Evolutionary conservation across 2,113 vertebrate species (phyloP), one percentile per base, ranked within the genome.

Genomic region (Galbula dea): DNA sequence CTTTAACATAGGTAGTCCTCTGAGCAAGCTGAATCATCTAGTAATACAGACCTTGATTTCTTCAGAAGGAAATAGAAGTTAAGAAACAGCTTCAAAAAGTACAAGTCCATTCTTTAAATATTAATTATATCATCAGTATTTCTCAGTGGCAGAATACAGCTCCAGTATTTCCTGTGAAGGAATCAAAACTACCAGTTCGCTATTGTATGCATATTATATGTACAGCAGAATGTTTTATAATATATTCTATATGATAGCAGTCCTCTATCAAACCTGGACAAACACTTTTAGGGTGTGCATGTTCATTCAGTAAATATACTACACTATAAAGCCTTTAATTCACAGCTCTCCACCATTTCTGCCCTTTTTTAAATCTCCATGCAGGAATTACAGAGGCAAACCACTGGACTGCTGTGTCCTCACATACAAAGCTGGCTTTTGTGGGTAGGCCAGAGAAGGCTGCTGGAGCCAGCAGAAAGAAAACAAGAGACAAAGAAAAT

Each of bases 401-500:
- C 46, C 49, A 41, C 45, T 19, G 45, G 39, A 12, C 67, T 43
- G 8, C 17, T 76, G 34, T 51, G 51, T 66, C 83, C 63, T 85
- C 19, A 54, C 1, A 2, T 32, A 69, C 72, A 71, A 82, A 85
- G 27, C 48, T 83, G 48, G 34, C 32, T 77, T 85, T 89, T 89
- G 67, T 54, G 39, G 34, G 63, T 10, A 69, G 41, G 74, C n/a
- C 41, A 89, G 41, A 41, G 62, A 45, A 72, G 63, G 54, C 57
- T 95, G 83, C 83, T 63, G 77, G 52, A 94, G 84, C 52, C 74
- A 78, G 57, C 29, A 71, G 46, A 85, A 76, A 36, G 62, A 89
- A 93, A 96, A 83, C 5, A 49, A 85, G 71, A 83, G 39, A 63
- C n/a, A 79, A 78, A 83, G 49, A 87, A 91, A 96, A 69, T 83